phyloP scores from a whole-genome alignment of 2,113 vertebrate genomes.

The Psephotus haematonotus region DNA sequence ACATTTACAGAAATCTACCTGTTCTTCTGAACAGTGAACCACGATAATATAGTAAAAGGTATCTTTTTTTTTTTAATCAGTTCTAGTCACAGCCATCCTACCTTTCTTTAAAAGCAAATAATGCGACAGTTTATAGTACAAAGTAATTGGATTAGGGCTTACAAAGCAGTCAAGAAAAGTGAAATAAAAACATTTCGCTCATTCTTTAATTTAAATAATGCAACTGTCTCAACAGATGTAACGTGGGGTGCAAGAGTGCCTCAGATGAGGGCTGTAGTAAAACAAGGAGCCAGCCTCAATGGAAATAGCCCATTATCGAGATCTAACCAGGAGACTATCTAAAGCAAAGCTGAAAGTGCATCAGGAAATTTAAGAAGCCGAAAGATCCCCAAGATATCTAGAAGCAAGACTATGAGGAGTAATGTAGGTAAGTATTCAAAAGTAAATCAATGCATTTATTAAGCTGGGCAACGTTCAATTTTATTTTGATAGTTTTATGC shows the following conservation, averaged over 20 bases:
- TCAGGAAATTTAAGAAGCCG: not conserved
- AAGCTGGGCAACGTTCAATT: not conserved
- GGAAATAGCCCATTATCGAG: not conserved
- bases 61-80: not conserved
- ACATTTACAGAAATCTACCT: not conserved
- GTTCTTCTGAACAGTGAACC: not conserved
- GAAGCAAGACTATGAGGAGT: slow-evolving; percentile 47
- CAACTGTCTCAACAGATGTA: not conserved
- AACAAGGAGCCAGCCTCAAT: slow-evolving; percentile 8
- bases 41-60: not conserved
- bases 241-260: slow-evolving; percentile 2
- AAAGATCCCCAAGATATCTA: not conserved
- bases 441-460: not conserved
- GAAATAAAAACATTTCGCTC: not conserved
- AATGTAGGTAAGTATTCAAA: slow-evolving; percentile 26
- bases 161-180: not conserved
- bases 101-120: not conserved
- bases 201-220: not conserved
- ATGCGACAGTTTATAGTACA: rapidly evolving
- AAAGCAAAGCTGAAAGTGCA: not conserved
- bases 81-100: not conserved
- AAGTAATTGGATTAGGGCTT: not conserved
- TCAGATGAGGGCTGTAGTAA: slow-evolving; percentile 10
- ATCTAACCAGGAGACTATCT: slow-evolving; percentile 15
- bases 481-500: not conserved